Base-by-base conservation (phyloP, 2,888 invertebrate genomes). In the Rhingia rostrata region DNA sequence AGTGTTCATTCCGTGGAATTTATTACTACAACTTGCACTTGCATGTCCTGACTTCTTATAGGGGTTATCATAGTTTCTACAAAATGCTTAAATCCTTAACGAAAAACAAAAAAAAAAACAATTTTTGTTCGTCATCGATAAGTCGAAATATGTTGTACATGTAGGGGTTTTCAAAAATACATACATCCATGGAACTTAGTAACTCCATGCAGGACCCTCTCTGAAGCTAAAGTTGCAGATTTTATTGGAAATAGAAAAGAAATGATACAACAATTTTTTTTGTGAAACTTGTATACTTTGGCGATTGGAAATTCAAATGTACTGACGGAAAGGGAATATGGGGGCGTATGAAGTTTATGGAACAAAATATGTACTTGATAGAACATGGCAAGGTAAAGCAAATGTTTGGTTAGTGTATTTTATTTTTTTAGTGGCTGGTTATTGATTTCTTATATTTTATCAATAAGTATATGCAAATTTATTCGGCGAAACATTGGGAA, bases 11-110 rank as follows among this genome's bases (percentile, higher is more conserved):
- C 33, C 30, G 14, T 53, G 35, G 35, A 51, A 67, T 67, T 75
- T 75, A 75, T 75, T 75, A 75, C 67, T 60, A 58, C 60, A 67
- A 67, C 67, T 61, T 77, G 51, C 51, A 54, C 35, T 63, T 63
- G 53, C 53, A 53, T 60, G 53, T 61, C 61, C 33, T 41, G 53
- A 61, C 51, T 69, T 58, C 30, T 49, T 58, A 9, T 9, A 22
- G n/a, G 10, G 53, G 14, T 41, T 66, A 41, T 53, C 32, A 32
- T 51, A 41, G 14, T 67, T 43, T 45, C 10, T 54, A 6, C 33
- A 54, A 54, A 72, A 47, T 43, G 53, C 43, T 43, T 51, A 51
- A 61, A 10, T 12, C 37, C 12, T 39, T 9, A 4, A 37, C n/a
- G 32, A 10, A 35, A 51, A 66, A 30, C 9, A 58, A 41, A 22